Percentiles rank a stretch among this genome's conserved stretches.
These are phyloP conservation scores for Eulacestoma nigropectus DNA, from an alignment of 2,113 vertebrate species.

Conservation along the genomic window DNA sequence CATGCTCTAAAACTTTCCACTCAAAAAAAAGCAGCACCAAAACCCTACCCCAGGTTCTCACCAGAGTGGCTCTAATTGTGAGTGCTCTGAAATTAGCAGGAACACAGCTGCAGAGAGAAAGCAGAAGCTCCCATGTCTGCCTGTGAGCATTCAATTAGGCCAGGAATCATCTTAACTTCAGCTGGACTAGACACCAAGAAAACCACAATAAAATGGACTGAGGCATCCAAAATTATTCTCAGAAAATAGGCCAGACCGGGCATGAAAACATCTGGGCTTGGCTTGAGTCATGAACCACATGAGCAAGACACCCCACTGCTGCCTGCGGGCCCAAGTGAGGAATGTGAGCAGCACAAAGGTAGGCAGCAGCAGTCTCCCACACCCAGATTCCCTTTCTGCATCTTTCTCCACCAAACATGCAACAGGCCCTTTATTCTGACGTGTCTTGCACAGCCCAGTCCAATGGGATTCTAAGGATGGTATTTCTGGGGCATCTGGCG, in stretches of 20 bases:
- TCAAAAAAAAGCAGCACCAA: background rate
- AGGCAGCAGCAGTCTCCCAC: background rate
- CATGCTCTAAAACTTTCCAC: background rate
- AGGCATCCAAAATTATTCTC: conserved; percentile 3
- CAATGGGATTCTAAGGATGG: background rate
- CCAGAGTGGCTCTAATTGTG: accelerated
- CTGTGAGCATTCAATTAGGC: background rate
- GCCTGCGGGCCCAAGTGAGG: background rate
- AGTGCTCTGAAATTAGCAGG: background rate
- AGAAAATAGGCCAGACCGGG: conserved; percentile 46
- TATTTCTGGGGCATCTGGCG: background rate
- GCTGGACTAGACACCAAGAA: conserved; percentile 22
- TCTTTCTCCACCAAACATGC: background rate
- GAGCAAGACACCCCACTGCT: background rate
- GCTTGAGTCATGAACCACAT: conserved; percentile 21
- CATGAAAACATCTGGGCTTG: conserved; percentile 54
- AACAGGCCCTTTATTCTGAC: background rate
- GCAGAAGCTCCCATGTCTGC: background rate
- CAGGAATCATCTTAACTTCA: background rate
- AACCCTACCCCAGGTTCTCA: background rate
- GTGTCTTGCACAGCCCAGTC: background rate
- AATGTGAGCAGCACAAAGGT: conserved; percentile 13
- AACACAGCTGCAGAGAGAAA: background rate
- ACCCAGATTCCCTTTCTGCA: background rate
- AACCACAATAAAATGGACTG: conserved; percentile 54